A percentile compares a stretch with the other conserved stretches of the same genome.
Conservation (phyloP, 30 jellyfish, hydroid and myxozoan genomes). For the Aurelia coerulea region DNA sequence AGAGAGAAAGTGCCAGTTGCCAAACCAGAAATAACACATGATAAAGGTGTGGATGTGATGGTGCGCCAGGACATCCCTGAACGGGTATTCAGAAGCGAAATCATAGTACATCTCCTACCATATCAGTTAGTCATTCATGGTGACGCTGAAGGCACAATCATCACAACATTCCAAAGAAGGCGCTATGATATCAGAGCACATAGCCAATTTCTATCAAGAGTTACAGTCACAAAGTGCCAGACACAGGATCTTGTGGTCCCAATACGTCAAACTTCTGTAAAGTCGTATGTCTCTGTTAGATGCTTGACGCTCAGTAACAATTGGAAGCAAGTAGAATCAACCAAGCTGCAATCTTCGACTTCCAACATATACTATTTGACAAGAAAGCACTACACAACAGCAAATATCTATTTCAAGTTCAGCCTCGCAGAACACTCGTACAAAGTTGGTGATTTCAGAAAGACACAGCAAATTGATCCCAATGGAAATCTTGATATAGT, state of each 20-base stretch:
- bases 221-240: background rate
- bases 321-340: background rate
- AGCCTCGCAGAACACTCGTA: background rate
- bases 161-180: constrained; percentile 17
- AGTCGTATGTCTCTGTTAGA: constrained; percentile 1
- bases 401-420: background rate
- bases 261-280: background rate
- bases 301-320: background rate
- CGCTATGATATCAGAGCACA: background rate
- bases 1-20: constrained; percentile 17
- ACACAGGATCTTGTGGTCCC: background rate
- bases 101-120: constrained; percentile 11
- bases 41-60: background rate
- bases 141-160: background rate
- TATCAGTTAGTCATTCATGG: constrained; percentile 1
- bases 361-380: background rate
- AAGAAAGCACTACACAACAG: background rate
- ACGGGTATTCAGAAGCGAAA: constrained; percentile 8
- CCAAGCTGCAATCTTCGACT: background rate
- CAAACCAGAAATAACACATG: background rate
- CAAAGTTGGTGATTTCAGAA: background rate
- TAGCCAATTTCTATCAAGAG: constrained; percentile 2
- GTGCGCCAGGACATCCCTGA: background rate
- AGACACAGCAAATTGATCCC: constrained; percentile 18
- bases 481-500: constrained; percentile 6